phyloP scores from a whole-genome alignment of 2,113 vertebrate genomes.

The Scortum barcoo region DNA sequence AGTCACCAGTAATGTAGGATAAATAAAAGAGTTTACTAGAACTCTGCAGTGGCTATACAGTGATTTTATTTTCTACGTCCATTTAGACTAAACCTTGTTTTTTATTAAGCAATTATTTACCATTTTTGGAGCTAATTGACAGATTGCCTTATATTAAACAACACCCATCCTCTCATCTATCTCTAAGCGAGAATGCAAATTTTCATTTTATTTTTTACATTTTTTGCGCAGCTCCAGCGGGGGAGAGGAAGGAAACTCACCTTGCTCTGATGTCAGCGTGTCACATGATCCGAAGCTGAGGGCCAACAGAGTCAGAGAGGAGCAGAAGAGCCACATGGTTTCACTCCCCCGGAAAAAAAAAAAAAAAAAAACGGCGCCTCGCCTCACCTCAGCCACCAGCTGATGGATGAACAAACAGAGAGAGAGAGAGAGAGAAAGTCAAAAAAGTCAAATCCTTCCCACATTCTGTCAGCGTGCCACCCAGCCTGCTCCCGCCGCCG shows the following conservation, averaged over 20 bases:
- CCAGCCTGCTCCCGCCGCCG: slow-evolving; percentile 14
- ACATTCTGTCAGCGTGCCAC: slow-evolving; percentile 36
- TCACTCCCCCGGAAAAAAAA: slow-evolving; percentile 47
- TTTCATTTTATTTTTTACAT: no score
- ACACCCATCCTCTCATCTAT: not conserved
- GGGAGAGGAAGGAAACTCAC: slow-evolving; percentile 67
- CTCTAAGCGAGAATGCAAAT: not conserved
- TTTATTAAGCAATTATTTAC: not conserved
- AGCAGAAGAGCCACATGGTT: slow-evolving; percentile 82
- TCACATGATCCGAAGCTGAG: slow-evolving; percentile 76
- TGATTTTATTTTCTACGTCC: not conserved
- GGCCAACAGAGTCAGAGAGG: slow-evolving; percentile 77
- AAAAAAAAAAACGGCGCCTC: slow-evolving; percentile 41
- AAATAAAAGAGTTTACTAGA: not conserved
- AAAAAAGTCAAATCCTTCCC: slow-evolving; percentile 52
- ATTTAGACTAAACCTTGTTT: not conserved
- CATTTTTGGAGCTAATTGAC: not conserved
- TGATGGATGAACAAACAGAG: slow-evolving; percentile 58
- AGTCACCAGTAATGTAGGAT: not conserved
- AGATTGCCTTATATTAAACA: no score
- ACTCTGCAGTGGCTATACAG: not conserved
- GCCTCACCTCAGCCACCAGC: slow-evolving; percentile 67
- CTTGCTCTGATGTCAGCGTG: slow-evolving; percentile 64
- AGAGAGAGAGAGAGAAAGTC: slow-evolving; percentile 49
- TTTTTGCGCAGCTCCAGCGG: not conserved